Conservation (phyloP, 1,140 invertebrate species). For the Agrypnia vestita region DNA sequence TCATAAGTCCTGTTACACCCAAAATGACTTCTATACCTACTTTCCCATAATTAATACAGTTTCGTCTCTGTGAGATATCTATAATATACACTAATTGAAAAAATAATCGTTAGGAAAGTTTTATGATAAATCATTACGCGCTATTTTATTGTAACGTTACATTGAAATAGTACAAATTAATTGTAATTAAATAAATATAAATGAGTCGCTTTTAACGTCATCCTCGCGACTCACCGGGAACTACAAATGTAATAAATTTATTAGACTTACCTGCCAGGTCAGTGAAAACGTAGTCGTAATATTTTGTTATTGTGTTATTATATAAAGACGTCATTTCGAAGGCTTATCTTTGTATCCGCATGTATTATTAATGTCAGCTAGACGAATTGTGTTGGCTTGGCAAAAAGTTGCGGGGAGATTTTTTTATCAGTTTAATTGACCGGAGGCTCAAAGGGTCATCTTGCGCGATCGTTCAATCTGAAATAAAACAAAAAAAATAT, state of each 20-base stretch:
- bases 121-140: too few species aligned
- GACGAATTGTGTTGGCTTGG: background rate
- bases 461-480: constrained; percentile 19
- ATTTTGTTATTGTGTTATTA: constrained; percentile 55
- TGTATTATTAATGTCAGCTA: constrained; percentile 5
- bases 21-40: too few species aligned
- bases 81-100: too few species aligned
- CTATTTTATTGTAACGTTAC: too few species aligned
- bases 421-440: constrained; percentile 4
- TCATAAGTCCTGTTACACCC: too few species aligned
- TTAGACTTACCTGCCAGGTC: constrained; percentile 52
- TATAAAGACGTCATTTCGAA: constrained; percentile 54
- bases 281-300: constrained; percentile 55
- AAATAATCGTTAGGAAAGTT: too few species aligned
- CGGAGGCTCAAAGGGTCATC: constrained; percentile 1
- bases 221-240: too few species aligned
- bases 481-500: constrained; percentile 23
- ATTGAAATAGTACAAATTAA: too few species aligned
- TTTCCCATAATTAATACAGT: too few species aligned
- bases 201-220: too few species aligned
- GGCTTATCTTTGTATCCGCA: background rate
- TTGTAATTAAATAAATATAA: too few species aligned
- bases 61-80: too few species aligned
- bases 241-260: background rate
- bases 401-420: background rate